These are phyloP conservation scores for Mythimna impura DNA, from an alignment of 2,888 invertebrate species.

Conservation along the genomic window DNA sequence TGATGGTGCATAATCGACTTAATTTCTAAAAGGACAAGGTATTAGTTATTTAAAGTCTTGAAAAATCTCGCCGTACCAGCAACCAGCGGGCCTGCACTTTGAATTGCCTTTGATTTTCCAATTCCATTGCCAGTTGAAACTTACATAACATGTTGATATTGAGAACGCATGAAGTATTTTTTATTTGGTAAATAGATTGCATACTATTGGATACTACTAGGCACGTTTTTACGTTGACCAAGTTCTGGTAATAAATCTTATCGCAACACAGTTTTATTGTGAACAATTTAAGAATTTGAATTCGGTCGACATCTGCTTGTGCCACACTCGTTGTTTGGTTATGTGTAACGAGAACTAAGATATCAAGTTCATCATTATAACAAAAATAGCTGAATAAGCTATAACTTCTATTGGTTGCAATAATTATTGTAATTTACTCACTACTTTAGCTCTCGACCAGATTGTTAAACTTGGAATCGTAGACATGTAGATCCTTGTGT, in stretches of 20 bases:
- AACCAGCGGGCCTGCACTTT: slow-evolving; percentile 32
- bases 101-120: slow-evolving; percentile 38
- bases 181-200: slow-evolving; percentile 24
- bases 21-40: slow-evolving; percentile 15
- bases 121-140: slow-evolving; percentile 45
- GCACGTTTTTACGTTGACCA: slow-evolving; percentile 9
- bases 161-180: slow-evolving; percentile 18
- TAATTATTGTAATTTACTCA: slow-evolving; percentile 43
- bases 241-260: slow-evolving; percentile 29
- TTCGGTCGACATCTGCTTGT: slow-evolving; percentile 29
- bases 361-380: slow-evolving; percentile 34
- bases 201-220: slow-evolving; percentile 21
- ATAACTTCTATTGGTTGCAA: slow-evolving; percentile 29
- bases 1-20: slow-evolving; percentile 15
- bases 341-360: slow-evolving; percentile 25
- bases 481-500: slow-evolving; percentile 44
- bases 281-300: slow-evolving; percentile 30
- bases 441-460: slow-evolving; percentile 35
- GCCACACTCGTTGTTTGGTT: slow-evolving; percentile 35
- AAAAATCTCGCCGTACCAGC: slow-evolving; percentile 26
- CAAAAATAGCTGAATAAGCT: slow-evolving; percentile 30
- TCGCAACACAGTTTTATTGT: slow-evolving; percentile 26
- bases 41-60: slow-evolving; percentile 24
- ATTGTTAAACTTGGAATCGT: slow-evolving; percentile 52
- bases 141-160: slow-evolving; percentile 34